Evolutionary conservation across 2,888 invertebrate species (phyloP).

Genomic region (Eulithis prunata): DNA sequence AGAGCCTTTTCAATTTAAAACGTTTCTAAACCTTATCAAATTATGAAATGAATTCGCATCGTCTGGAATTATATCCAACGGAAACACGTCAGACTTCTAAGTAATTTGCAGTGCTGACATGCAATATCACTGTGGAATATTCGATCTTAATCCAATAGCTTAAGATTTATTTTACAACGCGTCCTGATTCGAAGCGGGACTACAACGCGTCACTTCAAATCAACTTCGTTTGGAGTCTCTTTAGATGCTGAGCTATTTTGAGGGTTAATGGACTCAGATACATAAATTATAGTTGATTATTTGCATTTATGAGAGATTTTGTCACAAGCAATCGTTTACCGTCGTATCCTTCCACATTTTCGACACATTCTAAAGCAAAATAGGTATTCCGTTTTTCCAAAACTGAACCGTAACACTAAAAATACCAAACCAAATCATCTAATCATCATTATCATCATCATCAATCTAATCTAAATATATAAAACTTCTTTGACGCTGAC

Average conservation of each 20-base stretch:
- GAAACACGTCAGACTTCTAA: conserved; percentile 4
- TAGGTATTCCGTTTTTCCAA: no score
- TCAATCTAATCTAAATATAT: no score
- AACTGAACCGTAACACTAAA: no score
- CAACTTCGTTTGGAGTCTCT: not conserved
- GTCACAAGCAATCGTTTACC: no score
- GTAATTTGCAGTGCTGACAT: not conserved
- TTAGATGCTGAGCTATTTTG: not conserved
- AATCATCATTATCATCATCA: no score
- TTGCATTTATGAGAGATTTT: no score
- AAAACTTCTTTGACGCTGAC: no score
- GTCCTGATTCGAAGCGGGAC: not conserved
- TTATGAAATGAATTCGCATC: conserved; percentile 1
- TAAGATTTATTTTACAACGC: not conserved
- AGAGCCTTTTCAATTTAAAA: no score
- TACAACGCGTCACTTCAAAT: not conserved
- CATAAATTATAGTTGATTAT: no score
- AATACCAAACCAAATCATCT: no score
- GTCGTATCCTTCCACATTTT: no score
- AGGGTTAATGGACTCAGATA: not conserved
- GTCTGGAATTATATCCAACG: not conserved
- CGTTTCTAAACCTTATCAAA: not conserved
- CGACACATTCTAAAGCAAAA: no score
- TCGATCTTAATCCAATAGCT: not conserved
- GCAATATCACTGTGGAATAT: not conserved